These are phyloP conservation scores for Drosophila hydei DNA, from an alignment of 1,140 invertebrate species.

Conservation along the genomic window DNA sequence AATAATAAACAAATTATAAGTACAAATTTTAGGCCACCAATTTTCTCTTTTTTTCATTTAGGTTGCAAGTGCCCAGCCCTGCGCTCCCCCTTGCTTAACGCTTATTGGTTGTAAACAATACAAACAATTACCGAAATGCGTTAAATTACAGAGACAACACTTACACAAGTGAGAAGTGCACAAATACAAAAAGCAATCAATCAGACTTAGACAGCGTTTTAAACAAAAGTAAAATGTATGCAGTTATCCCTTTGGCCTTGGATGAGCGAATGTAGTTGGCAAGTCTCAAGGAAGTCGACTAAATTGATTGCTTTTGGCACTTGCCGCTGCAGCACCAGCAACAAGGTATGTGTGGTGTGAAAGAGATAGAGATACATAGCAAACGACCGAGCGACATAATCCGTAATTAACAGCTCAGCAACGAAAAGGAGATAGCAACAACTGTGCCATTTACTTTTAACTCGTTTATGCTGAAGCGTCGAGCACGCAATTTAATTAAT, in stretches of 20 bases:
- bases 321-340: neutral
- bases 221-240: neutral
- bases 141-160: too few relatives aligned
- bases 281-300: conserved; percentile 10
- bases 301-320: conserved; percentile 40
- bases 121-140: too few relatives aligned
- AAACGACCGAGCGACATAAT: conserved; percentile 7
- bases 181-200: neutral
- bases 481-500: conserved; percentile 62
- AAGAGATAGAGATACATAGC: neutral
- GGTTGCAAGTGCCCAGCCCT: too few relatives aligned
- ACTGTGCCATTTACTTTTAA: neutral
- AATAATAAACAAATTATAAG: too few relatives aligned
- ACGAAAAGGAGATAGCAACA: conserved; percentile 1
- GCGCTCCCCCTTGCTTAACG: too few relatives aligned
- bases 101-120: too few relatives aligned
- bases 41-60: too few relatives aligned
- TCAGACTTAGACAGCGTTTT: neutral
- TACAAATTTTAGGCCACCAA: too few relatives aligned
- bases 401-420: conserved; percentile 32
- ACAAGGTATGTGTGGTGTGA: neutral
- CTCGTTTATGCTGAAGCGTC: neutral
- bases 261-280: conserved; percentile 15
- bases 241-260: neutral
- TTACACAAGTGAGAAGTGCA: neutral